Conservation (phyloP, 1,140 invertebrate species). For the Heliconius hewitsoni region DNA sequence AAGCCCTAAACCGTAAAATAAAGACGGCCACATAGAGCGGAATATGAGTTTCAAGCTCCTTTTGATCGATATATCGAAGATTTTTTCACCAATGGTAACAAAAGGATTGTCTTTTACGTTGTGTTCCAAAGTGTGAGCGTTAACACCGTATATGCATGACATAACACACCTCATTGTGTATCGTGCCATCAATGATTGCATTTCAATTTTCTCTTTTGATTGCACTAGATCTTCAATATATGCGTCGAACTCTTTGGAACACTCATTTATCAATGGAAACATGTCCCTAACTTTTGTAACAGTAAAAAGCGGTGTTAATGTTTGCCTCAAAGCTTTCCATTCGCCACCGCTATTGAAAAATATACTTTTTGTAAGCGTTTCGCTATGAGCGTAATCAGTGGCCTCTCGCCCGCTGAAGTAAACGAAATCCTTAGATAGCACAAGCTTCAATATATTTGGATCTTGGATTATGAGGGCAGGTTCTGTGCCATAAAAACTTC, state of each 20-base stretch:
- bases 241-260: conserved; percentile 21
- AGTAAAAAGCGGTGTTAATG: conserved; percentile 43
- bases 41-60: neutral
- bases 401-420: conserved; percentile 45
- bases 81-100: conserved; percentile 3
- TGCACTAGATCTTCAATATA: conserved; percentile 28
- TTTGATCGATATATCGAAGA: neutral
- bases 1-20: neutral
- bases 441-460: conserved; percentile 38
- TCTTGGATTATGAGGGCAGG: conserved; percentile 46
- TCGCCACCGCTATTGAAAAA: conserved; percentile 45
- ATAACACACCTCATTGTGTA: conserved; percentile 44
- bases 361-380: conserved; percentile 37
- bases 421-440: conserved; percentile 43
- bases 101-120: neutral
- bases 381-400: conserved; percentile 33
- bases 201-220: conserved; percentile 20
- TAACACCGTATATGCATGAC: conserved; percentile 42
- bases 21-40: neutral
- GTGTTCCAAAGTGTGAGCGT: conserved; percentile 12
- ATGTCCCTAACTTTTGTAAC: conserved; percentile 48
- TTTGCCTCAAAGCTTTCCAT: conserved; percentile 46
- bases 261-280: conserved; percentile 48
- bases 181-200: conserved; percentile 31
- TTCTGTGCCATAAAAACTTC: conserved; percentile 41